Evolutionary conservation across 2,888 invertebrate genomes (phyloP).

Genomic region (Coleophora flavipennella): DNA sequence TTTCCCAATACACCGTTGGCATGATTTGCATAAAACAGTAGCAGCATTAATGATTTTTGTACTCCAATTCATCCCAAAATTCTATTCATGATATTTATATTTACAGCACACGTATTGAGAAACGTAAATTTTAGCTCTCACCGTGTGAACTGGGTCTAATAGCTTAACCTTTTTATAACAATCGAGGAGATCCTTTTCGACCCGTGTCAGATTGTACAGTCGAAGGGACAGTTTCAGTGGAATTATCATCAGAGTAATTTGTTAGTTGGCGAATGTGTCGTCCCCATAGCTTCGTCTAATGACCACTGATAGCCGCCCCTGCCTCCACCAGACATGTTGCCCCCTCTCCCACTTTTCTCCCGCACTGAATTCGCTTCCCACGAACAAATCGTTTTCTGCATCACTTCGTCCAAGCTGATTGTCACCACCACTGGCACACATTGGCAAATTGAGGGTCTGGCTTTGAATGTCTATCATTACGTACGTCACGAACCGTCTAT

Average conservation of each 20-base stretch:
- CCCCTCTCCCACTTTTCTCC: conserved; percentile 41
- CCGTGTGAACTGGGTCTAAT: too few relatives aligned
- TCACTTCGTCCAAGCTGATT: conserved; percentile 30
- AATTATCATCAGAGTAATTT: conserved; percentile 54
- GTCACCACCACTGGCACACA: conserved; percentile 39
- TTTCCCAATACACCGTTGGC: too few relatives aligned
- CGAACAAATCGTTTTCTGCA: conserved; percentile 50
- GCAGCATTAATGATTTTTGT: too few relatives aligned
- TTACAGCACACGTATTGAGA: too few relatives aligned
- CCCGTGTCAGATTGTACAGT: conserved; percentile 53
- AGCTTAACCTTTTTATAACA: too few relatives aligned
- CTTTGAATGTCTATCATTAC: conserved; percentile 26
- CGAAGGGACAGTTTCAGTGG: conserved; percentile 44
- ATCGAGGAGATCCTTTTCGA: conserved; percentile 1
- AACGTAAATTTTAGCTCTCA: too few relatives aligned
- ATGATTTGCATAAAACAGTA: too few relatives aligned
- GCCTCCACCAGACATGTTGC: too few relatives aligned
- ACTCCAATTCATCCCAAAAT: too few relatives aligned
- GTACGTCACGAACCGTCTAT: neutral
- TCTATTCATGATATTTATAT: too few relatives aligned
- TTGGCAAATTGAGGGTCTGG: conserved; percentile 30
- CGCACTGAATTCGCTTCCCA: conserved; percentile 58
- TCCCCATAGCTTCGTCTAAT: conserved; percentile 61
- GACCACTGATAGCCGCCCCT: conserved; percentile 45
- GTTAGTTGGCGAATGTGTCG: conserved; percentile 67